phyloP scores from a whole-genome alignment of 2,797 vertebrate species.

The Micrastur ruficollis region DNA sequence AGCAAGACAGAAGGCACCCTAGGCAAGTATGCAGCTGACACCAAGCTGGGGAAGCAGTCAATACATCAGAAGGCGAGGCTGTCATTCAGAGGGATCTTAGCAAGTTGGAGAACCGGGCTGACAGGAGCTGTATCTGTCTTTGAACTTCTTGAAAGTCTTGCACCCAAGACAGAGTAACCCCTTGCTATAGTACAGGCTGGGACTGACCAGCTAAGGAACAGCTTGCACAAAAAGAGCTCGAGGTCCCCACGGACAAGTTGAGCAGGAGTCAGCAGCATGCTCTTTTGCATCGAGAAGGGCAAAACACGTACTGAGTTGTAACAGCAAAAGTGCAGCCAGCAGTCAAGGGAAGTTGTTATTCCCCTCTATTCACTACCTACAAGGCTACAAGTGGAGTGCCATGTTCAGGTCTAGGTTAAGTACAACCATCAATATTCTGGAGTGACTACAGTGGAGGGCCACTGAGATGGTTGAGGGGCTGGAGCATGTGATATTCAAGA shows the following conservation, averaged over 20 bases:
- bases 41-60: neutral
- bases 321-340: neutral
- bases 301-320: neutral
- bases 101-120: neutral
- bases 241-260: neutral
- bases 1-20: neutral
- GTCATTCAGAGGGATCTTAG: neutral
- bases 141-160: neutral
- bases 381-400: neutral
- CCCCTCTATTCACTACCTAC: fast-evolving
- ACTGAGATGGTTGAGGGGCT: neutral
- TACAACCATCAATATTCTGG: neutral
- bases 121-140: neutral
- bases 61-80: neutral
- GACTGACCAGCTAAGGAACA: neutral
- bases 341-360: neutral
- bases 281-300: neutral
- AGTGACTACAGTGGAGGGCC: neutral
- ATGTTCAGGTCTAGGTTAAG: neutral
- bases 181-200: neutral
- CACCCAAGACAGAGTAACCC: neutral
- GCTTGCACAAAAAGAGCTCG: neutral
- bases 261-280: neutral
- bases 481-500: fast-evolving
- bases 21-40: neutral